Evolutionary conservation across 2,113 vertebrate genomes (phyloP).

Genomic region (Aspidoscelis tigris): DNA sequence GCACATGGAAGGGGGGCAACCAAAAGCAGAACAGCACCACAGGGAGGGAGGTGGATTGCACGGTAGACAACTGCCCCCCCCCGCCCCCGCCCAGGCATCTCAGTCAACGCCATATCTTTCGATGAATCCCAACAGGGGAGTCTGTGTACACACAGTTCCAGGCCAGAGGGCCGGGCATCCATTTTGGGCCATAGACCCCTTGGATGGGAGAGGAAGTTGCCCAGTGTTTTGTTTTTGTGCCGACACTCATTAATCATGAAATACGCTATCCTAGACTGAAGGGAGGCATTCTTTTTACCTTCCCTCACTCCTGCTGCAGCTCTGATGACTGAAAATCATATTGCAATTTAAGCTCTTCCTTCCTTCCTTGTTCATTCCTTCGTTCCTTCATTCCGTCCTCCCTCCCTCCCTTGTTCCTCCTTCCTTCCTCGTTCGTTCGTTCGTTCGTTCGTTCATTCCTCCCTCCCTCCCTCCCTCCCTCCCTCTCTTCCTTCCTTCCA

Average conservation of each 20-base stretch:
- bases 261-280: background rate
- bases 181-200: background rate
- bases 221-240: background rate
- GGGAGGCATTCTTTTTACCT: background rate
- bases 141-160: background rate
- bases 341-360: background rate
- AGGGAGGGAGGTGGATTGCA: background rate
- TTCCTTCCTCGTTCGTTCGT: background rate
- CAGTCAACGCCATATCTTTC: accelerated
- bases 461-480: background rate
- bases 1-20: too few species aligned
- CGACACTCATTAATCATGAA: background rate
- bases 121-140: background rate
- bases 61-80: background rate
- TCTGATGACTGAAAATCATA: background rate
- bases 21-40: background rate
- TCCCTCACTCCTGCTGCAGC: background rate
- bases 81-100: too few species aligned
- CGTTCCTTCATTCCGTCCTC: background rate
- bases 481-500: background rate
- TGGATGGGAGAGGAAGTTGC: background rate
- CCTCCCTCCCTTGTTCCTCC: background rate
- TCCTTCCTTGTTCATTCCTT: background rate
- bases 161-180: background rate
- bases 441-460: too few species aligned